Conservation (phyloP, 1,140 invertebrate genomes). For the Cylas formicarius region DNA sequence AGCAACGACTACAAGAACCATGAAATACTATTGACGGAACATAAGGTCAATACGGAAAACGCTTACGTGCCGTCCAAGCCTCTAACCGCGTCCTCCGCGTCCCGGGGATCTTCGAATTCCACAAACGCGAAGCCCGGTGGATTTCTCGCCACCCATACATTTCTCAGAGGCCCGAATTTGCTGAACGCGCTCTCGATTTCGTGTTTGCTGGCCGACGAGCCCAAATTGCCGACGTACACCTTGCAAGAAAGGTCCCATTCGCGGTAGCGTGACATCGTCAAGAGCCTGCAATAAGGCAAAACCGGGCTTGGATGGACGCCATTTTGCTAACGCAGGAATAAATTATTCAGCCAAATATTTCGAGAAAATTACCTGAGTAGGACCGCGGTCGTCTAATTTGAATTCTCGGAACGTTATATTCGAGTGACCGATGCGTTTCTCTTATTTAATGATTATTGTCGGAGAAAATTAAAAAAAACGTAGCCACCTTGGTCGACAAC, state of each 20-base stretch:
- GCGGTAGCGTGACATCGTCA: constrained; percentile 64
- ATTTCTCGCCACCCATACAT: constrained; percentile 95
- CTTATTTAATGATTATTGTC: no score
- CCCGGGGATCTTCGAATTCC: constrained; percentile 94
- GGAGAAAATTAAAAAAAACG: no score
- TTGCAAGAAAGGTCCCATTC: constrained; percentile 94
- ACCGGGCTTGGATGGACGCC: no score
- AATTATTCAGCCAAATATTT: no score
- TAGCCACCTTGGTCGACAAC: no score
- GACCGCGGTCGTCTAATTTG: no score
- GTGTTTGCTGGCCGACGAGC: constrained; percentile 83
- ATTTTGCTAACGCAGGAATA: no score
- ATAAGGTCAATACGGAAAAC: constrained; percentile 1
- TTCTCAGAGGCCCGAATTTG: constrained; percentile 90
- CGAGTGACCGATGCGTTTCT: no score
- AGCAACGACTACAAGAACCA: constrained; percentile 56
- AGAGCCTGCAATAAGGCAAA: no score
- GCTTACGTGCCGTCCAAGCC: constrained; percentile 90
- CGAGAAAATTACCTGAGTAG: no score
- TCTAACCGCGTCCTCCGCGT: constrained; percentile 95
- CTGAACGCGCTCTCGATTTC: constrained; percentile 88
- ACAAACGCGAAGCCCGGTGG: constrained; percentile 96
- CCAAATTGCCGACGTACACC: constrained; percentile 97
- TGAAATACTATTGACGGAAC: constrained; percentile 2
- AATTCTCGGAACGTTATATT: no score